Conservation (phyloP, 2,797 vertebrate genomes). For the Glyptemys insculpta region DNA sequence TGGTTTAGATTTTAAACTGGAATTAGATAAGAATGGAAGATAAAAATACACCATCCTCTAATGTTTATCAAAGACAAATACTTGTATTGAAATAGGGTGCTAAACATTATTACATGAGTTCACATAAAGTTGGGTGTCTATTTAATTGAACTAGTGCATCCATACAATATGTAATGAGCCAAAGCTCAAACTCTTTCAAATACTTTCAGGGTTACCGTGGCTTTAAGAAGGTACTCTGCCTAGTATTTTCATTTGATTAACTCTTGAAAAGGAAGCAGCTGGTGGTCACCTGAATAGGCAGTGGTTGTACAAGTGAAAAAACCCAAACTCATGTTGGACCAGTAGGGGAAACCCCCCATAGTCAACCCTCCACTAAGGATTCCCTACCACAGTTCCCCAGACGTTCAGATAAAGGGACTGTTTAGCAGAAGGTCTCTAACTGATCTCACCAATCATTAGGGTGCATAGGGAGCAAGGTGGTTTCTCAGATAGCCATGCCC, state of each 20-base stretch:
- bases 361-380: neutral
- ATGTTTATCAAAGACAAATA: neutral
- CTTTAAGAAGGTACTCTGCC: neutral
- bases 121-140: neutral
- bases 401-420: neutral
- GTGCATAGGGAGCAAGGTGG: fast-evolving
- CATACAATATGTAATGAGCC: neutral
- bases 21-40: neutral
- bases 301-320: neutral
- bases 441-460: neutral
- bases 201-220: neutral
- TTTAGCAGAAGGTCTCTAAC: neutral
- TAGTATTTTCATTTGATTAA: neutral
- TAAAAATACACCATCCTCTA: neutral
- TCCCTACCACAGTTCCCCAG: neutral
- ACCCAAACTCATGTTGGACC: neutral
- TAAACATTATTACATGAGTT: neutral
- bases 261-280: neutral
- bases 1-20: neutral
- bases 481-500: neutral
- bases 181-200: neutral
- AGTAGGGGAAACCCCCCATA: neutral
- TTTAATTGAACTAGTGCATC: neutral
- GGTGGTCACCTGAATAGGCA: neutral
- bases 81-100: neutral